phyloP scores from a whole-genome alignment of 2,888 invertebrate genomes.

The Epinotia ramella region DNA sequence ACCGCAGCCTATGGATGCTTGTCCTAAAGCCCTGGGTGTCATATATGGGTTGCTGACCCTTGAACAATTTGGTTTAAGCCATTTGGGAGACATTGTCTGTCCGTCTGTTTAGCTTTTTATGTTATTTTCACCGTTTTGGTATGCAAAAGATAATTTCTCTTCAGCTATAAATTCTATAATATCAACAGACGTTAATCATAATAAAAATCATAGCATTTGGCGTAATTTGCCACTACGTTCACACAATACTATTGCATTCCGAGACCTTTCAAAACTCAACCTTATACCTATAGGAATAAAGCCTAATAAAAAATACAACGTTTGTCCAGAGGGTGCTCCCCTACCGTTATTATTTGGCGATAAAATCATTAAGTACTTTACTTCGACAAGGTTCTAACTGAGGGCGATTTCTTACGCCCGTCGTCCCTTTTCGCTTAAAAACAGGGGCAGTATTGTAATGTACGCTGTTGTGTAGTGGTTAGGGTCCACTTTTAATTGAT shows the following conservation, averaged over 20 bases:
- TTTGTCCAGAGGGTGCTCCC: conserved; percentile 39
- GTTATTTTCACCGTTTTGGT: too few relatives aligned
- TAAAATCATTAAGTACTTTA: conserved; percentile 25
- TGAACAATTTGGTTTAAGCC: too few relatives aligned
- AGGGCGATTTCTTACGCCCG: not conserved
- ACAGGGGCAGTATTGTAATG: not conserved
- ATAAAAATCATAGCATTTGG: conserved; percentile 56
- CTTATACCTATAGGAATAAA: not conserved
- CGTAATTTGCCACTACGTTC: conserved; percentile 57
- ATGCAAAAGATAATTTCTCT: not conserved
- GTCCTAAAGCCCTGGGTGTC: too few relatives aligned
- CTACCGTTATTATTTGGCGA: conserved; percentile 25
- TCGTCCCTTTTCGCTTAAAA: not conserved
- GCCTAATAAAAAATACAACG: not conserved
- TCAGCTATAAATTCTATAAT: not conserved
- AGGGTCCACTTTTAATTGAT: conserved; percentile 22
- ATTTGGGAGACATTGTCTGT: too few relatives aligned
- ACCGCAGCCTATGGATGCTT: too few relatives aligned
- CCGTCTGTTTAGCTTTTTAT: too few relatives aligned
- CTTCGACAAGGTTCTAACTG: conserved; percentile 7
- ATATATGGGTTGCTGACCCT: too few relatives aligned
- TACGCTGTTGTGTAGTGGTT: not conserved
- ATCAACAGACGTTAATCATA: conserved; percentile 50
- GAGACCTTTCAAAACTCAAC: not conserved
- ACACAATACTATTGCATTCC: not conserved